Percentiles rank a stretch among this genome's conserved stretches.
These are phyloP conservation scores for Eriocheir sinensis DNA, from an alignment of 1,140 invertebrate species.

Conservation along the genomic window DNA sequence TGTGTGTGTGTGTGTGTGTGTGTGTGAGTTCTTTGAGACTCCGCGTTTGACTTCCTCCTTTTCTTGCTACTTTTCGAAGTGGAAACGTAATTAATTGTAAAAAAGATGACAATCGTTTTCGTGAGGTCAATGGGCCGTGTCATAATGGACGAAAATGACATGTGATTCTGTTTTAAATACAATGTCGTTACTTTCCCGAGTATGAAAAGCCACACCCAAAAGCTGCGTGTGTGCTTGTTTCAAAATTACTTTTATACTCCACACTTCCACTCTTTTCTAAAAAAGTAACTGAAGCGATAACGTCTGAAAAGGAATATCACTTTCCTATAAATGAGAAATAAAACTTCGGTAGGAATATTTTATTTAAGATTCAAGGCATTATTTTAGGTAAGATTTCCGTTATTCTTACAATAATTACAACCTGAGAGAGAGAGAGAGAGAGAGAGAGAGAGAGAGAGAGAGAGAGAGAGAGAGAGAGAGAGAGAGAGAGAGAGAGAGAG, in stretches of 20 bases:
- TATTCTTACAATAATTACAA: too few relatives aligned
- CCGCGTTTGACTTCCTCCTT: not conserved
- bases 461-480: slow-evolving; percentile 40
- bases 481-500: slow-evolving; percentile 21
- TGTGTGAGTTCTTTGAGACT: not conserved
- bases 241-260: not conserved
- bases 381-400: too few relatives aligned
- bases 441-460: slow-evolving; percentile 36
- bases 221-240: not conserved
- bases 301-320: not conserved
- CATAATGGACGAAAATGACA: not conserved
- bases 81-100: not conserved
- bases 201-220: not conserved
- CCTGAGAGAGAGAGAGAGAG: not conserved
- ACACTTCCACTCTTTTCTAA: too few relatives aligned
- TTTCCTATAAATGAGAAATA: not conserved
- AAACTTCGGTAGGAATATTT: not conserved
- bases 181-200: not conserved
- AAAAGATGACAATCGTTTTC: not conserved
- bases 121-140: not conserved
- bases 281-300: too few relatives aligned
- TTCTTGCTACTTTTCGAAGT: too few relatives aligned
- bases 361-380: not conserved
- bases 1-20: not conserved
- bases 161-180: not conserved